Evolutionary conservation across 2,888 invertebrate genomes (phyloP), one percentile per base, ranked within the genome.

Genomic region (Hartigia nigra): DNA sequence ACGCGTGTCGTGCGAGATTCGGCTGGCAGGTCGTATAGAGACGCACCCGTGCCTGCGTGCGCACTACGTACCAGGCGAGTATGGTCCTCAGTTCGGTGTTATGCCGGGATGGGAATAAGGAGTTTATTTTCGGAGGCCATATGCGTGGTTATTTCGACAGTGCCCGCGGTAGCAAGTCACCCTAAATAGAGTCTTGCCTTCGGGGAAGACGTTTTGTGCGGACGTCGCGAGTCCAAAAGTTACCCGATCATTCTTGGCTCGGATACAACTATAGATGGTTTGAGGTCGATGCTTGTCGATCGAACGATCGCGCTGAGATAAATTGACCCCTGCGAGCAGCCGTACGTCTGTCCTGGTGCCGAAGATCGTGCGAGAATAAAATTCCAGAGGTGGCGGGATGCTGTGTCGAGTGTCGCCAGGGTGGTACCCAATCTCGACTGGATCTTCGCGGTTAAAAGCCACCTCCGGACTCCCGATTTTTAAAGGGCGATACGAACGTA

Each of bases 61-160:
- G 72, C 72, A 5, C 72, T 31, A 31, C 72, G 31, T 14, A 32
- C 72, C 72, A 55, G 39, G 23, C 39, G 39, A 55, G 39, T 55
- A 55, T 55, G 72, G 31, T 72, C 72, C 74, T 77, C 80, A 32
- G 32, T 72, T 70, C 79, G 69, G 76, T 77, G 82, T 77, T 78
- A 76, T 79, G 70, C 83, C 85, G 83, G 85, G 87, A 90, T 88
- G 90, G 86, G 87, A 90, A 90, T 90, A 89, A 90, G 90, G 85
- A 88, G 90, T 90, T 91, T 91, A 91, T 91, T 91, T 91, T 90
- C 84, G 90, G 88, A 88, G 84, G 87, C 90, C 91, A 91, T 90
- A 91, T 91, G 91, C 87, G 90, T 87, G 86, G 89, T 90, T 91
- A 91, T 91, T 91, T 91, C 91, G 88, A 90, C 87, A 84, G 85